Conservation (phyloP, 92 coral and sea anemone species). For the Galaxea fascicularis region DNA sequence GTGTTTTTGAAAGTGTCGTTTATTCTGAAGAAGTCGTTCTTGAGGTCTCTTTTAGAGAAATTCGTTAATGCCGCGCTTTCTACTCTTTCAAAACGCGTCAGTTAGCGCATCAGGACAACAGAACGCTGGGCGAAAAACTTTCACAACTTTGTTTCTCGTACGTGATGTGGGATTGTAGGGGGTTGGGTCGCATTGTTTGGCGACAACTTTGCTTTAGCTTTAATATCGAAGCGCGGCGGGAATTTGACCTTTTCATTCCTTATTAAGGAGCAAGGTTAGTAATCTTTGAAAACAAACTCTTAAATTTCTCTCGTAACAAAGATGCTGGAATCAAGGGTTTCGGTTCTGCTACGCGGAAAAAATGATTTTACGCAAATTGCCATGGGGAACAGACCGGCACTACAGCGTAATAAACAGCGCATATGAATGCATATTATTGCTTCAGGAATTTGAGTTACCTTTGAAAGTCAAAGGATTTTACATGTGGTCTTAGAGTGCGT, state of each 20-base stretch:
- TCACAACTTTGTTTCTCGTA: not conserved
- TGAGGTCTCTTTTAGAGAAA: not conserved
- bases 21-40: not conserved
- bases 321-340: not conserved
- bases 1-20: not conserved
- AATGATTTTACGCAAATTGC: no score
- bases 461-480: no score
- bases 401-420: no score
- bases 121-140: not conserved
- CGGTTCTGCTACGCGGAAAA: no score
- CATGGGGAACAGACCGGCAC: no score
- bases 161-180: slow-evolving; percentile 8
- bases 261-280: not conserved
- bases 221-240: not conserved
- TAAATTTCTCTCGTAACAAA: not conserved
- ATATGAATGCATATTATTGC: no score
- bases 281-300: not conserved
- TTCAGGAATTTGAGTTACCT: not conserved
- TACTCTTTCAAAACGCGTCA: not conserved
- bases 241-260: not conserved
- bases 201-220: not conserved
- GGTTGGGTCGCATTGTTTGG: not conserved
- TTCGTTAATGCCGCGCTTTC: not conserved
- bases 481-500: no score
- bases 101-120: not conserved